Evolutionary conservation across 2,797 vertebrate species (phyloP).

Genomic region (Chaetodon trifasciatus): DNA sequence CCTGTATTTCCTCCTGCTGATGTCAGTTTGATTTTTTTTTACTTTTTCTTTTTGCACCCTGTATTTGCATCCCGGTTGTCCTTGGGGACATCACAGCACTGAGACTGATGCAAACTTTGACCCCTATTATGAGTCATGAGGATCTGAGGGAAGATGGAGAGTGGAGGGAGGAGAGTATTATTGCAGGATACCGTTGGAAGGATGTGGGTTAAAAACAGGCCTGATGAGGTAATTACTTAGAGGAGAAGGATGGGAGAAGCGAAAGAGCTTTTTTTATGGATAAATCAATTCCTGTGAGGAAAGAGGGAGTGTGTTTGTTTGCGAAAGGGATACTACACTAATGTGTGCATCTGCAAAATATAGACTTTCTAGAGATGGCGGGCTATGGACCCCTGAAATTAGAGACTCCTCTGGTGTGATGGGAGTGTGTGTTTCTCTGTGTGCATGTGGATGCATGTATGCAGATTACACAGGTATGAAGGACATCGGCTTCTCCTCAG

Average conservation of each 20-base stretch:
- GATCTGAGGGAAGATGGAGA: not conserved
- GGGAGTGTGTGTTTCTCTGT: constrained; percentile 14
- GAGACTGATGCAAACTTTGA: constrained; percentile 47
- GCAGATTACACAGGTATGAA: constrained; percentile 1
- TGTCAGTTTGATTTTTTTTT: constrained; percentile 38
- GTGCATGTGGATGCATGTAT: not conserved
- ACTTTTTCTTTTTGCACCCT: not conserved
- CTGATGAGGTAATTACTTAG: constrained; percentile 76
- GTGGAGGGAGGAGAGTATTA: not conserved
- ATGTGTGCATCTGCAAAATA: constrained; percentile 55
- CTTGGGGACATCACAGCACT: not conserved
- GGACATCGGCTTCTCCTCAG: not conserved
- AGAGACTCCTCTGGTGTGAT: constrained; percentile 39
- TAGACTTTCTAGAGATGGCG: constrained; percentile 27
- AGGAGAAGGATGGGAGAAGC: constrained; percentile 50
- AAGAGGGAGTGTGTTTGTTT: constrained; percentile 57
- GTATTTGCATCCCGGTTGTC: constrained; percentile 9
- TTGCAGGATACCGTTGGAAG: constrained; percentile 31
- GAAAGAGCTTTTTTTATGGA: constrained; percentile 72
- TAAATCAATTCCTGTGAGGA: constrained; percentile 71
- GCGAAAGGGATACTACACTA: constrained; percentile 63
- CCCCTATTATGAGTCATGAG: constrained; percentile 26
- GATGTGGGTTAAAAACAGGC: constrained; percentile 60
- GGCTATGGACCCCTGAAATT: constrained; percentile 45
- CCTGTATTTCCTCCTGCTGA: constrained; percentile 57